A percentile compares a stretch with the other conserved stretches of the same genome.
Conservation (phyloP, 2,888 invertebrate genomes). For the Pseudanteris insignis region DNA sequence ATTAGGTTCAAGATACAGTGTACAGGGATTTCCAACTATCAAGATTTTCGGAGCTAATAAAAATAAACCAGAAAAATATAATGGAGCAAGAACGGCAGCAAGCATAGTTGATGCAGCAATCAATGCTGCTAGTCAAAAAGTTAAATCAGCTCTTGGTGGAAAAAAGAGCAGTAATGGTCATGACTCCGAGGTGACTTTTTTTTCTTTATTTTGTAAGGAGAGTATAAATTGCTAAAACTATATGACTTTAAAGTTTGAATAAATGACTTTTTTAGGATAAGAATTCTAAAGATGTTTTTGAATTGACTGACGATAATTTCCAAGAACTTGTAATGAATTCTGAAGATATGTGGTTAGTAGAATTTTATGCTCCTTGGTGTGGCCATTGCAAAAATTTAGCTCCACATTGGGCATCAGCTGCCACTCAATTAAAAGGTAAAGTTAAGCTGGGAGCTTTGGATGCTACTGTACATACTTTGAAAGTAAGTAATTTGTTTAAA, state of each 20-base stretch:
- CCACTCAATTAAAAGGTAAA: conserved; percentile 90
- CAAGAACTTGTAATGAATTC: conserved; percentile 89
- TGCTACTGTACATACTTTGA: conserved; percentile 88
- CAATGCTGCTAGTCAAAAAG: conserved; percentile 80
- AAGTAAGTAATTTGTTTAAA: conserved; percentile 66
- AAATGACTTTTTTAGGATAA: no score
- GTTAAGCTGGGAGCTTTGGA: conserved; percentile 95
- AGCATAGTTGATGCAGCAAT: conserved; percentile 86
- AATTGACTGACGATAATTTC: conserved; percentile 96
- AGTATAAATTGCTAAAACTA: no score
- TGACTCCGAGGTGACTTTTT: conserved; percentile 52
- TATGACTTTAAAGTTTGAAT: no score
- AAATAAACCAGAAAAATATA: conserved; percentile 82
- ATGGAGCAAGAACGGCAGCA: conserved; percentile 85
- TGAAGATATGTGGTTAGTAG: conserved; percentile 96
- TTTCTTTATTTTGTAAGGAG: no score
- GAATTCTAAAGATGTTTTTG: conserved; percentile 77
- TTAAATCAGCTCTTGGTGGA: conserved; percentile 75
- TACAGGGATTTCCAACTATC: conserved; percentile 94
- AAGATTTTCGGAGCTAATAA: conserved; percentile 92
- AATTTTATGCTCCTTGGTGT: conserved; percentile 98
- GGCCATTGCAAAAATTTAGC: conserved; percentile 96
- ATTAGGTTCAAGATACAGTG: conserved; percentile 80
- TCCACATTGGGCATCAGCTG: conserved; percentile 96
- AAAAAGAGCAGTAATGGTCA: conserved; percentile 61